Percentiles rank a stretch among this genome's conserved stretches.
Conservation (phyloP, 2,113 vertebrate genomes). For the Nipponia nippon region DNA sequence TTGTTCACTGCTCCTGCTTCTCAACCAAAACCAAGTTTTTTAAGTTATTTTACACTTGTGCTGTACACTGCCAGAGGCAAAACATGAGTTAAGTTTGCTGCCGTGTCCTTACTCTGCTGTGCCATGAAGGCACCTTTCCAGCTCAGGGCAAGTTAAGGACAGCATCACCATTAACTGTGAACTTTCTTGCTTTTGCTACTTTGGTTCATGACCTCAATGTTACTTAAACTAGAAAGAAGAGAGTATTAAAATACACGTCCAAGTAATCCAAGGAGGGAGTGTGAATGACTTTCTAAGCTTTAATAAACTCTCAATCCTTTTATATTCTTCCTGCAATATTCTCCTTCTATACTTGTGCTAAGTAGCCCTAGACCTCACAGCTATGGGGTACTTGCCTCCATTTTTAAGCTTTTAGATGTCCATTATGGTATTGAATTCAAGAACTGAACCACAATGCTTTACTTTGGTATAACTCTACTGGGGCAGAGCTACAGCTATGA, state of each 20-base stretch:
- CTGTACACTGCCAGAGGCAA: background rate
- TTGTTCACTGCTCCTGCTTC: background rate
- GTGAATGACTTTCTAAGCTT: background rate
- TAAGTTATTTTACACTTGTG: background rate
- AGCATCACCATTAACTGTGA: background rate
- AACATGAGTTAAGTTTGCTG: background rate
- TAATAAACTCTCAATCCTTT: slow-evolving; percentile 4
- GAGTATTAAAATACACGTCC: background rate
- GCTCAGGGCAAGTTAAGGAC: background rate
- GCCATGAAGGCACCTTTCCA: background rate
- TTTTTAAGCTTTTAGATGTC: background rate
- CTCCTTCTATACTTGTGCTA: background rate
- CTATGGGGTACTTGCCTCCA: background rate
- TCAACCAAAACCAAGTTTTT: background rate
- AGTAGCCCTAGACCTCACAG: background rate
- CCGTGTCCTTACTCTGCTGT: background rate
- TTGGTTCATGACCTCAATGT: background rate
- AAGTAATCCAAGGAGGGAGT: background rate
- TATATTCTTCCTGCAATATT: background rate
- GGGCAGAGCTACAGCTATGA: background rate
- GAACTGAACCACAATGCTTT: background rate
- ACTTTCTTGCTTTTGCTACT: background rate
- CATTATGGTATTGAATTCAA: background rate
- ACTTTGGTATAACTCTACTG: background rate
- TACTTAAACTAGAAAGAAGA: background rate